Evolutionary conservation across 2,113 vertebrate species (phyloP).

Genomic region (Casuarius casuarius): DNA sequence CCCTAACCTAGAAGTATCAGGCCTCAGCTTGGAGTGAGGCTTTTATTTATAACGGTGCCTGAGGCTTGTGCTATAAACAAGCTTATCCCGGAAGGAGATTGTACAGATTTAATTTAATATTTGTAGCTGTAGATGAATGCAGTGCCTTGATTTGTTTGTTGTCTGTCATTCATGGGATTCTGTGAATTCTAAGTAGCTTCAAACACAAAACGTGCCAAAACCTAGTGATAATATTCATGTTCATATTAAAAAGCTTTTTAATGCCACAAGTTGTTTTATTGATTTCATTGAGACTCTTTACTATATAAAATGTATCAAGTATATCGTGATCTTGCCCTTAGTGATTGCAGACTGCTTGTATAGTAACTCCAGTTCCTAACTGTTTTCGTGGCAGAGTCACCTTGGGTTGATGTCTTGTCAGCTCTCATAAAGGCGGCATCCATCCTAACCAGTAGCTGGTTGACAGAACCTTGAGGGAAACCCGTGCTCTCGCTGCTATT

Average conservation of each 20-base stretch:
- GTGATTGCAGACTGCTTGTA: fast-evolving
- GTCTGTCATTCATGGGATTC: neutral
- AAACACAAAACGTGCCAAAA: neutral
- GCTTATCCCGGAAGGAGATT: neutral
- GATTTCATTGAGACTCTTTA: neutral
- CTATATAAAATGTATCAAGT: neutral
- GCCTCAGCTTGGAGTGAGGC: neutral
- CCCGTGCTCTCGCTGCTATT: neutral
- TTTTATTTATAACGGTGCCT: neutral
- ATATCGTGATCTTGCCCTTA: neutral
- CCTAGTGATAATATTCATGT: neutral
- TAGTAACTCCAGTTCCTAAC: neutral
- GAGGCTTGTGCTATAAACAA: neutral
- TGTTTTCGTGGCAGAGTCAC: neutral
- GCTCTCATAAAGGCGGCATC: neutral
- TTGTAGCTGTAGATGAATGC: neutral
- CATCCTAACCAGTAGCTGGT: neutral
- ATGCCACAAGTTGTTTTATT: neutral
- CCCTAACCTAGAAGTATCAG: neutral
- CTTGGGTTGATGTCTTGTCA: neutral
- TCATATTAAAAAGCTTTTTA: neutral
- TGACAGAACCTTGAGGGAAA: neutral
- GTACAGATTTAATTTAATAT: neutral
- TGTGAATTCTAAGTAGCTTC: neutral
- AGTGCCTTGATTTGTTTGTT: neutral